Evolutionary conservation across 2,797 vertebrate genomes (phyloP).

Genomic region (Simalia tracyae): DNA sequence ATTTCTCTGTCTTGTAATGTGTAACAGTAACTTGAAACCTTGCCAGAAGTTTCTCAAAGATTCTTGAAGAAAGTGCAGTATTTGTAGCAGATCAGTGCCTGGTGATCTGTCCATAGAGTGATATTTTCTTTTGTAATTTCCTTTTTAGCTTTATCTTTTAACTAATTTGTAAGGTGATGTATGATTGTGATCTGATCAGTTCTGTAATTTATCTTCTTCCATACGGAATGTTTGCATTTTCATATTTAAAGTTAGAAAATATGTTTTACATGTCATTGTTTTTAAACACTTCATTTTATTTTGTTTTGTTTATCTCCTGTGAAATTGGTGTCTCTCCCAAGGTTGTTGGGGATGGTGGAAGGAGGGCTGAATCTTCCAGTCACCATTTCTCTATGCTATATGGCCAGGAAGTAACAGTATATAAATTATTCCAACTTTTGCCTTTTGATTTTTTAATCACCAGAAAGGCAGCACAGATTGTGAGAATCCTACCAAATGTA

Average conservation of each 20-base stretch:
- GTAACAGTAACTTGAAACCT: background rate
- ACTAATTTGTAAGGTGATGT: background rate
- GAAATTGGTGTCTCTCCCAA: background rate
- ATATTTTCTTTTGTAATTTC: background rate
- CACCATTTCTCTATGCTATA: background rate
- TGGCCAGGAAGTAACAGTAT: background rate
- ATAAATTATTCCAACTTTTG: background rate
- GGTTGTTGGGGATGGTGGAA: background rate
- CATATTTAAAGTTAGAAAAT: background rate
- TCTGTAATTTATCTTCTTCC: background rate
- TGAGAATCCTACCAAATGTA: background rate
- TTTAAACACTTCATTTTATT: background rate
- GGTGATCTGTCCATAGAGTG: background rate
- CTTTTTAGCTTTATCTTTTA: background rate
- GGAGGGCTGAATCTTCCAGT: background rate
- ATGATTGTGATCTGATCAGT: background rate
- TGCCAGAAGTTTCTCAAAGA: background rate
- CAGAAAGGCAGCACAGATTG: background rate
- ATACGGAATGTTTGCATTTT: background rate
- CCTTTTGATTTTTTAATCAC: background rate
- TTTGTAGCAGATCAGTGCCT: background rate
- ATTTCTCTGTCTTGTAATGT: background rate
- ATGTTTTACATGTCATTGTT: background rate
- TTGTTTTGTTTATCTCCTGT: background rate
- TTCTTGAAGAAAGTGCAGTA: background rate